Evolutionary conservation across 2,888 invertebrate genomes (phyloP), one percentile per base, ranked within the genome.

Genomic region (Leptinotarsa peninsularis): DNA sequence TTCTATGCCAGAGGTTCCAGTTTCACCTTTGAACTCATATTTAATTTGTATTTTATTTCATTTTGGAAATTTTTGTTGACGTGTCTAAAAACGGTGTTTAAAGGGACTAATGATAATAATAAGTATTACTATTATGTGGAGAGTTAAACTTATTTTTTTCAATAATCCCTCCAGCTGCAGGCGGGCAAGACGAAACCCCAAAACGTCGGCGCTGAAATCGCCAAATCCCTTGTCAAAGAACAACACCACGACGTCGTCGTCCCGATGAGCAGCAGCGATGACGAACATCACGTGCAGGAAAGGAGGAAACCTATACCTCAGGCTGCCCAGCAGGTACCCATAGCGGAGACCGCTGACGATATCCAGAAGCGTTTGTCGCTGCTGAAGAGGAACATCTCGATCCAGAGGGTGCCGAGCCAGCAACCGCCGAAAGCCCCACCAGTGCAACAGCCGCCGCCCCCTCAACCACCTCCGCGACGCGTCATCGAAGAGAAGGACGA

Each of bases 371-470:
- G 80, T 66, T 82, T 85, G 54, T 83, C 83, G 7, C 76, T 83
- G 79, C 74, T 84, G 68, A 85, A 84, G 76, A 84, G 81, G 77
- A 84, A 85, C 72, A 85, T 86, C 71, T 85, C 85, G 3, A 84
- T 84, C 52, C 84, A 84, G 73, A 81, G 86, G 78, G 83, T 85
- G 67, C 79, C 83, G 60, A 78, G 70, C 71, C 77, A 76, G 75
- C 75, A 15, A 70, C 71, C 5, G 49, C 60, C 10, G 78, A 75
- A 58, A 67, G 67, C 71, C 23, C 70, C 67, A 7, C 67, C 72
- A 14, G 13, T 67, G 58, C 77, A 67, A 54, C 73, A 70, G 21
- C 56, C 54, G 43, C 68, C 72, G 3, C 27, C 60, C 0, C 17
- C 49, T 13, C 71, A 27, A 43, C 52, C 49, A 13, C 67, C 17